Conservation (phyloP, 2,797 vertebrate species). For the Neoniphon sammara region DNA sequence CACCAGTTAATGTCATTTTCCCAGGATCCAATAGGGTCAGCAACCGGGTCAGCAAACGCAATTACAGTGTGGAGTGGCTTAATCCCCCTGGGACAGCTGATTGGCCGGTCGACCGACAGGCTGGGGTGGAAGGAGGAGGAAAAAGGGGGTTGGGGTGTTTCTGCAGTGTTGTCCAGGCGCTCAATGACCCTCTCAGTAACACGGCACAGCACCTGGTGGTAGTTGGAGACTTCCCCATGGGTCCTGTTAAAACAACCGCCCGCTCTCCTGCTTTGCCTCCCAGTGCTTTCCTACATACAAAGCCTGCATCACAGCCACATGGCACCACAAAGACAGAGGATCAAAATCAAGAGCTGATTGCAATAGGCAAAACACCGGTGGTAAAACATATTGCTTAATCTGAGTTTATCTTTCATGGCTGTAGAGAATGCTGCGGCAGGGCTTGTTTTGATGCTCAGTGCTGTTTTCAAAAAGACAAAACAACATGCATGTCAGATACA, state of each 20-base stretch:
- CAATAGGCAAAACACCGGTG: conserved; percentile 34
- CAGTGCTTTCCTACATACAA: conserved; percentile 43
- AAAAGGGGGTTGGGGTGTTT: conserved; percentile 57
- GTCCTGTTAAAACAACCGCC: conserved; percentile 80
- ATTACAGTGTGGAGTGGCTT: conserved; percentile 82
- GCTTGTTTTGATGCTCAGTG: too few species aligned
- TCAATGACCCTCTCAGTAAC: conserved; percentile 77
- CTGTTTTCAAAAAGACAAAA: too few species aligned
- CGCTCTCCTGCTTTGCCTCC: conserved; percentile 58
- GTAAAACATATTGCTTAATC: conserved; percentile 32
- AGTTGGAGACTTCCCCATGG: conserved; percentile 77
- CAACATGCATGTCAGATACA: background rate
- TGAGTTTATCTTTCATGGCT: background rate
- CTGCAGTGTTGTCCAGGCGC: conserved; percentile 72
- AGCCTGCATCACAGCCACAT: conserved; percentile 41
- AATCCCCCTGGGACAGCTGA: conserved; percentile 82
- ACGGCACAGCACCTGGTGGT: conserved; percentile 81
- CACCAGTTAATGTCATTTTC: conserved; percentile 85
- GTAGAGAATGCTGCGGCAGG: too few species aligned
- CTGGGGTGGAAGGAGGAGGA: conserved; percentile 42
- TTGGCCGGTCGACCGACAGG: conserved; percentile 73
- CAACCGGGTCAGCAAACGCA: conserved; percentile 83
- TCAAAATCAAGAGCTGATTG: conserved; percentile 48
- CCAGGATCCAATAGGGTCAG: conserved; percentile 82
- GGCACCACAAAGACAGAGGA: conserved; percentile 34